Base-by-base conservation (phyloP, 2,797 vertebrate species). In the Adelosebastes latens region DNA sequence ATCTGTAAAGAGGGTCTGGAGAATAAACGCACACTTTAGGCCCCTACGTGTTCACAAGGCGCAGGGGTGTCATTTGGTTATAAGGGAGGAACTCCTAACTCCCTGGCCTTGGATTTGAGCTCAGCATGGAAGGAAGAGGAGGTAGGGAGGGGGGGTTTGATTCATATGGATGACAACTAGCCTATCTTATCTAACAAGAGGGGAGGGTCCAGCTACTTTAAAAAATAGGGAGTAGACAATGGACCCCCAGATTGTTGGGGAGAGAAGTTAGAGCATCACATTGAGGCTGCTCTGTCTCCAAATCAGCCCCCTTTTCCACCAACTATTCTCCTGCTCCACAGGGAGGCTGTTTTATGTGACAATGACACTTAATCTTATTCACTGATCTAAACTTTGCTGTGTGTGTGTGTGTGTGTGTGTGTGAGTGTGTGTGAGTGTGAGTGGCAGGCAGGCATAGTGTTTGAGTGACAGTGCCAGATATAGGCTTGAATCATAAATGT, bases 261-360 rank as follows among this genome's bases (percentile, higher is more conserved):
- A 96, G 83, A 95, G 94, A 96, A 96, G 96, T 97, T 97, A 94
- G 97, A 94, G 94, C 96, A 92, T 95, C 92, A 91, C 96, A 94
- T 93, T 94, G 88, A 94, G 83, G 76, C 72, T 31, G 80, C 91
- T 95, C 96, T 97, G 96, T 97, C 92, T 94, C 91, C 87, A 90
- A 94, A 95, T 92, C 94, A 86, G 94, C 78, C 93, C 90, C 90
- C 88, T 91, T 87, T 95, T 93, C 93, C 93, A 89, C 86, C 91
- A 79, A 88, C 96, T 90, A 93, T 93, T 96, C 96, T 96, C 66
- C 93, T 87, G 92, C 97, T 63, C 97, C 78, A 88, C 95, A 91
- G 97, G 97, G 97, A 95, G 95, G 92, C 96, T 96, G 97, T 90
- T 93, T 97, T 96, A 96, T 97, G 96, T 96, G 96, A 93, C 97